These are phyloP conservation scores for Parapristionchus giblindavisi DNA, from an alignment of 2,888 invertebrate genomes.

Conservation along the genomic window DNA sequence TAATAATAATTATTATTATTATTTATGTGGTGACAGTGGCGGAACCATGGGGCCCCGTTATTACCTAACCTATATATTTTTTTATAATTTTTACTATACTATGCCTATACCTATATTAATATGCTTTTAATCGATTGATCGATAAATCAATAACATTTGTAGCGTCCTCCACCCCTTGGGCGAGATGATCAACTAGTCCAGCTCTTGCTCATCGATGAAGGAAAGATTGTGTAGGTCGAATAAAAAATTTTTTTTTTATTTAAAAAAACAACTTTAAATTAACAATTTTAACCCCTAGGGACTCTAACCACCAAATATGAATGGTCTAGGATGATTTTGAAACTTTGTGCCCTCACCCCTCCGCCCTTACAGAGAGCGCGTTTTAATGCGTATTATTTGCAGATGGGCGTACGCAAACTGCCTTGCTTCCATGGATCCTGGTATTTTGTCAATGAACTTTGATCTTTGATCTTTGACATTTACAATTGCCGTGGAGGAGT, in stretches of 20 bases:
- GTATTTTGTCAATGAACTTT: background rate
- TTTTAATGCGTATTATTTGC: background rate
- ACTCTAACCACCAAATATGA: too few relatives aligned
- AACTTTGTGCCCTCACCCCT: too few relatives aligned
- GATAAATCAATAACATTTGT: background rate
- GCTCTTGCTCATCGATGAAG: conserved; percentile 52
- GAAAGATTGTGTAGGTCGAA: conserved; percentile 38
- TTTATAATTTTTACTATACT: too few relatives aligned
- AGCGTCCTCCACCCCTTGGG: background rate
- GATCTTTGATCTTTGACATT: background rate
- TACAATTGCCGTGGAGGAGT: background rate
- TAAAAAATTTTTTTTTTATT: background rate
- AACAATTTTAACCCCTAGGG: too few relatives aligned
- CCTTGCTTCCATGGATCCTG: conserved; percentile 23
- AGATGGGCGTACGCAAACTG: conserved; percentile 11
- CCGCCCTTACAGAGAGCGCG: too few relatives aligned
- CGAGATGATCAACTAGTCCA: conserved; percentile 5
- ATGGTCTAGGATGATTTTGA: too few relatives aligned
- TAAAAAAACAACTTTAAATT: background rate
- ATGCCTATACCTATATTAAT: too few relatives aligned
- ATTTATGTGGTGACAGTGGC: too few relatives aligned
- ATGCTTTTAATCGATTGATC: background rate
- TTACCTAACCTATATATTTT: too few relatives aligned
- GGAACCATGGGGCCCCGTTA: too few relatives aligned
- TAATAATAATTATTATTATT: too few relatives aligned